Evolutionary conservation across 64 coral and sea anemone species (phyloP), one percentile per base, ranked within the genome.

Genomic region (Stichodactyla helianthus): DNA sequence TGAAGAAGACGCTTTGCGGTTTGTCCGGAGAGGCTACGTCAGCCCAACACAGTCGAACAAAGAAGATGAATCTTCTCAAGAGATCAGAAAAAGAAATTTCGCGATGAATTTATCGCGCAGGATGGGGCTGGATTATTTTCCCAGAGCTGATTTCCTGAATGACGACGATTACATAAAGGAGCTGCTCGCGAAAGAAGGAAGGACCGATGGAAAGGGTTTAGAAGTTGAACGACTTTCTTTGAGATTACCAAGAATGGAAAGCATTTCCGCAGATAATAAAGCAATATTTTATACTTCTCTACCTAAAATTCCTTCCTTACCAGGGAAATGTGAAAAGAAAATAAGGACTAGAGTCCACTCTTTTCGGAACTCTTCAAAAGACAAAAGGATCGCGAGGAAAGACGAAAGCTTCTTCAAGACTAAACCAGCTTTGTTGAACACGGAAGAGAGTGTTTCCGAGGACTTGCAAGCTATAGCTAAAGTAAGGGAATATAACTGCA

Each of bases 251-350:
- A 91, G 82, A 87, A 78, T 91, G 52, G 89, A 82, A 2, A 64
- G 77, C 15, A 91, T 91, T 86, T 77, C 90, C 14, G 51, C 77
- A 71, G 78, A 59, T 70, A 91, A 91, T 83, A 91, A 91, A 68
- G 77, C 85, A 44, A 91, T 91, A 86, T 91, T 91, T 71, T 91
- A 91, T 16, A 91, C 90, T 25, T 57, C 77, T 27, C 79, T 91
- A 50, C 90, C 90, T 11, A 82, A 80, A 82, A 82, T 87, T 83
- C 84, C 90, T 50, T 54, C 89, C 1, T 54, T 91, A 8, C 89
- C 90, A 19, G 50, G 50, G 16, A 81, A 54, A 81, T 53, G 12
- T 54, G 78, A 19, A 22, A 51, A 19, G 16, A 81, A 22, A 53
- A 81, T 9, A 51, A 51, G 53, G 44, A 79, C 2, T 13, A 23